These are phyloP conservation scores for Sebastes wilsoni DNA, from an alignment of 2,797 vertebrate species.

Conservation along the genomic window DNA sequence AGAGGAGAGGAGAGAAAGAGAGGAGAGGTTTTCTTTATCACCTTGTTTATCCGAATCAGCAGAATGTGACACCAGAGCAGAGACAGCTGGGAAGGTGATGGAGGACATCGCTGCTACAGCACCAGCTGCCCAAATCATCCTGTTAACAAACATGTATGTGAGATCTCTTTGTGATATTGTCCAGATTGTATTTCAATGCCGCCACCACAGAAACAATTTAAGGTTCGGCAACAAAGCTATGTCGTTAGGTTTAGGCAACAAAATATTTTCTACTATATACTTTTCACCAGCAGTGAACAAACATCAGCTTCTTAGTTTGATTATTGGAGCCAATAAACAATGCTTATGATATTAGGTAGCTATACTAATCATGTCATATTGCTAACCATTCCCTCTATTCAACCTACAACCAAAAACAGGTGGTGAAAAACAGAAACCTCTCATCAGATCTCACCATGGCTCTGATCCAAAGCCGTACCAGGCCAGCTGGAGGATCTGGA, in stretches of 20 bases:
- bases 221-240: too few relatives aligned
- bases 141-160: conserved; percentile 47
- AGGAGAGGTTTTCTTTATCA: conserved; percentile 40
- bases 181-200: neutral
- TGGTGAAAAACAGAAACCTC: too few relatives aligned
- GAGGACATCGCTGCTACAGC: conserved; percentile 93
- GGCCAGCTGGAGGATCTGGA: conserved; percentile 91
- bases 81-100: conserved; percentile 92
- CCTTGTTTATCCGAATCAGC: conserved; percentile 91
- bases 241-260: too few relatives aligned
- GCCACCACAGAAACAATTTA: too few relatives aligned
- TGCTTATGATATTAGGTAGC: neutral
- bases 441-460: conserved; percentile 86
- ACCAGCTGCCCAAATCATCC: conserved; percentile 95
- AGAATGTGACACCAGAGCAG: conserved; percentile 89
- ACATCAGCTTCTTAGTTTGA: neutral
- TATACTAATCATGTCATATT: neutral
- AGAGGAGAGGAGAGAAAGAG: too few relatives aligned
- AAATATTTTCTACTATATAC: too few relatives aligned
- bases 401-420: neutral
- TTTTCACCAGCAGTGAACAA: neutral
- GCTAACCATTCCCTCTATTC: too few relatives aligned
- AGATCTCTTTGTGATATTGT: neutral
- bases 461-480: conserved; percentile 96
- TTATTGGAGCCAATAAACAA: neutral